Conservation (phyloP, 2,797 vertebrate genomes). For the Danio aesculapii region DNA sequence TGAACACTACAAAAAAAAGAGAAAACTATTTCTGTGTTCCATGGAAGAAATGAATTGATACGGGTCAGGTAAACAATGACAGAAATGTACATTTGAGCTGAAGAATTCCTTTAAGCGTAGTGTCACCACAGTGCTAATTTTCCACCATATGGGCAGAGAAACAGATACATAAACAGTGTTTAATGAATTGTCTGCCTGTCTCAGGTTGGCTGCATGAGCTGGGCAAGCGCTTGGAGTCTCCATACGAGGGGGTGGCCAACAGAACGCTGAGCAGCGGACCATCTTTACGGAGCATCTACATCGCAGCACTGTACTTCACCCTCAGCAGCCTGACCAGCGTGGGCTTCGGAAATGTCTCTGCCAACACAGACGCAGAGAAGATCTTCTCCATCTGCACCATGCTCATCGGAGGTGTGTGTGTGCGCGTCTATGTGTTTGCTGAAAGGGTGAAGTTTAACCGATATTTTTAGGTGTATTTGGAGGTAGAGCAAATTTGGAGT, state of each 20-base stretch:
- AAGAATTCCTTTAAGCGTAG: background rate
- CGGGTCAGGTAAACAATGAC: background rate
- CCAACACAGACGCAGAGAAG: constrained; percentile 96
- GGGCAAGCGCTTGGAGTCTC: constrained; percentile 93
- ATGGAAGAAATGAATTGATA: background rate
- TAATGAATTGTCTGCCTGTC: constrained; percentile 4
- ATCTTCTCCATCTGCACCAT: constrained; percentile 98
- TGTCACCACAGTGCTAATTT: background rate
- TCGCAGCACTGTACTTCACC: constrained; percentile 96
- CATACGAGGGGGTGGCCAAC: constrained; percentile 75
- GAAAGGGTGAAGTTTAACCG: constrained; percentile 10
- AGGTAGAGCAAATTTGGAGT: background rate
- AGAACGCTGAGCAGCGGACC: constrained; percentile 73
- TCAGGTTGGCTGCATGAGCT: constrained; percentile 96
- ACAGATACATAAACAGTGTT: background rate
- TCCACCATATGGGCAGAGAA: constrained; percentile 10
- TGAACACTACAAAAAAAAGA: no score
- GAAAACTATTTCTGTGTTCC: background rate
- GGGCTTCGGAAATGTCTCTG: constrained; percentile 96
- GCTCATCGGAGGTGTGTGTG: constrained; percentile 89
- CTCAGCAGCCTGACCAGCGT: constrained; percentile 99
- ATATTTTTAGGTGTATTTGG: constrained; percentile 11
- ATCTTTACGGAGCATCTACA: constrained; percentile 91
- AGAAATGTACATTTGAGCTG: background rate
- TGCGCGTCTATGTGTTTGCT: background rate